Conservation (phyloP, 1,140 invertebrate genomes). For the Pectinophora gossypiella region DNA sequence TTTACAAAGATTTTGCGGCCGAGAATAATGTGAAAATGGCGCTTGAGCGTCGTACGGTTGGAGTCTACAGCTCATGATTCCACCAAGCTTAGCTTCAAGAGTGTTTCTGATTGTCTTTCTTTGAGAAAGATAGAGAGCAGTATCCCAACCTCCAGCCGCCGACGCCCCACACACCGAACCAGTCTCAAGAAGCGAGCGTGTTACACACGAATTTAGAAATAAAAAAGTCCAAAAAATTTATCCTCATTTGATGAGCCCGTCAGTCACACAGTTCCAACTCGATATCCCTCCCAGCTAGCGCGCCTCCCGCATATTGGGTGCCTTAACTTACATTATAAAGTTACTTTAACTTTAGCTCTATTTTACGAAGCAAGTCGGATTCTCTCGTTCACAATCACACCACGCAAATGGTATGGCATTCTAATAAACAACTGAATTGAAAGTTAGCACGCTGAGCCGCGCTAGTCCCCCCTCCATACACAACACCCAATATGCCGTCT, state of each 20-base stretch:
- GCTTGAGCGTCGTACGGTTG: too few relatives aligned
- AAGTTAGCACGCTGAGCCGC: background rate
- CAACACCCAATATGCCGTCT: constrained; percentile 68
- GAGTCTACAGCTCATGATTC: too few relatives aligned
- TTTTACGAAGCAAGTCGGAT: background rate
- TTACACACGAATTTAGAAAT: constrained; percentile 55
- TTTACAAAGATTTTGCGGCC: too few relatives aligned
- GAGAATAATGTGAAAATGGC: too few relatives aligned
- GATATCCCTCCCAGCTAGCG: constrained; percentile 47
- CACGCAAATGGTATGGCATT: too few relatives aligned
- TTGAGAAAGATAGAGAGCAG: background rate
- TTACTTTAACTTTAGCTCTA: background rate
- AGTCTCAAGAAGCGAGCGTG: constrained; percentile 63
- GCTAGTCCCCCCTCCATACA: constrained; percentile 48
- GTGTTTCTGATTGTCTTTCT: too few relatives aligned
- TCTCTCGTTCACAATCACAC: background rate
- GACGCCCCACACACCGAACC: constrained; percentile 38
- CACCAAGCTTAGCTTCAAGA: too few relatives aligned
- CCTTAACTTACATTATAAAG: constrained; percentile 6
- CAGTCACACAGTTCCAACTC: constrained; percentile 61
- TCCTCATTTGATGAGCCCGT: constrained; percentile 70
- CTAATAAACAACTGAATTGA: background rate
- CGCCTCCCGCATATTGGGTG: constrained; percentile 50
- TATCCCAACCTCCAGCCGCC: background rate
- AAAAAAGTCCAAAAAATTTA: constrained; percentile 52